Evolutionary conservation across 1,140 invertebrate species (phyloP), one percentile per base, ranked within the genome.

Genomic region (Halictus rubicundus): DNA sequence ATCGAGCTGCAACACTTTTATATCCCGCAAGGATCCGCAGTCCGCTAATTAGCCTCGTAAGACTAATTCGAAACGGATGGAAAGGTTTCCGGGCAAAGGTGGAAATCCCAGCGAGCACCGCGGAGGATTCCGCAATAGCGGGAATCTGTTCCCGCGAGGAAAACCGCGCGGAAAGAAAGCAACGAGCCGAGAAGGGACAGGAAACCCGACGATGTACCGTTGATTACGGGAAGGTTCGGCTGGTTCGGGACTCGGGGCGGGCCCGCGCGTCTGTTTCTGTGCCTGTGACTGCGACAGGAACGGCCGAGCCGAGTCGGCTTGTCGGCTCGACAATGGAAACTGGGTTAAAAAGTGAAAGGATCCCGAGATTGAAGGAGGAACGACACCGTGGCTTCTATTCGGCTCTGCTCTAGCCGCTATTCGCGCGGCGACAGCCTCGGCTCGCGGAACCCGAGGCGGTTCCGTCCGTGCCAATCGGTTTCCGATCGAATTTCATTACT

Each of bases 341-440:
- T 90, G 86, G 91, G 90, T 91, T 92, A 90, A 92, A 91, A 92
- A 91, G 90, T 91, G 91, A 92, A 92, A 92, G 90, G 91, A 86
- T 84, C 32, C 72, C 75, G 84, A 61, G 84, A 72, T 85, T 68
- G 83, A 10, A 74, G 65, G 61, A 82, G 66, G 63, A 82, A 82
- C 79, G 79, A n/a, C 10, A 12, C 60, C 32, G 54, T 70, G 71
- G 75, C 69, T 14, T 76, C 79, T 63, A 72, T 72, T 78, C 79
- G 72, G 59, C 73, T 73, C 63, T 81, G 37, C 8, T 19, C 54
- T 71, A 49, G 46, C 27, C 59, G 25, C 54, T 80, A 81, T 71
- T 76, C 72, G 60, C 25, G 10, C 16, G 46, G 46, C 52, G 65
- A 70, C 59, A 65, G 49, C 72, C 27, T 64, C 57, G 49, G 69